Conservation (phyloP, 2,888 invertebrate species). For the Sphinx pinastri region DNA sequence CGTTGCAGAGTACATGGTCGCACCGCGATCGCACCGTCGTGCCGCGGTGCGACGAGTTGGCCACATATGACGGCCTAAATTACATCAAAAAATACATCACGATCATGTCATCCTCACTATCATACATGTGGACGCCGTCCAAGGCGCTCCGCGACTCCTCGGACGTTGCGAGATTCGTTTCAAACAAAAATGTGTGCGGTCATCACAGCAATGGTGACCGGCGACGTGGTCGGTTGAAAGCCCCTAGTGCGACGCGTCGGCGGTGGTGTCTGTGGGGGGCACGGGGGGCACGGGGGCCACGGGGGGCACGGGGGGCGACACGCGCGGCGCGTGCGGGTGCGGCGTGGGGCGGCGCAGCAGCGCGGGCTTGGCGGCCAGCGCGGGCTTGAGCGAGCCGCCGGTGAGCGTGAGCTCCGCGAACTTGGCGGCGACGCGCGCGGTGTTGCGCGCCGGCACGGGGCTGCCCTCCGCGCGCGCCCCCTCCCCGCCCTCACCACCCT, state of each 20-base stretch:
- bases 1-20: constrained; percentile 12
- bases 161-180: constrained; percentile 23
- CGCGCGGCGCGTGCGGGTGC: constrained; percentile 54
- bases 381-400: constrained; percentile 87
- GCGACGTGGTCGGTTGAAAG: too few species aligned
- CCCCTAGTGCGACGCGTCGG: constrained; percentile 22
- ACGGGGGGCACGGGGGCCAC: constrained; percentile 33
- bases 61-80: constrained; percentile 39
- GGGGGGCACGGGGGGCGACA: constrained; percentile 37
- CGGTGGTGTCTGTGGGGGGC: constrained; percentile 30
- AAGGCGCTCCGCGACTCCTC: not conserved
- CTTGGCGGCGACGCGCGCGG: constrained; percentile 85
- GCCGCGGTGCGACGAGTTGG: constrained; percentile 9
- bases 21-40: not conserved
- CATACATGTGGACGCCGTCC: constrained; percentile 25
- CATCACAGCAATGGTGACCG: constrained; percentile 19
- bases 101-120: constrained; percentile 29
- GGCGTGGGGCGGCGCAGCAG: constrained; percentile 84
- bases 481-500: constrained; percentile 31
- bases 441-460: constrained; percentile 84
- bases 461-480: constrained; percentile 49
- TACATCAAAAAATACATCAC: constrained; percentile 45
- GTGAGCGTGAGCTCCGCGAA: constrained; percentile 86
- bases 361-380: constrained; percentile 91
- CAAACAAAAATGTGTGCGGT: too few species aligned